phyloP scores from a whole-genome alignment of 1,140 invertebrate genomes.

The Panagrolaimus sp. region DNA sequence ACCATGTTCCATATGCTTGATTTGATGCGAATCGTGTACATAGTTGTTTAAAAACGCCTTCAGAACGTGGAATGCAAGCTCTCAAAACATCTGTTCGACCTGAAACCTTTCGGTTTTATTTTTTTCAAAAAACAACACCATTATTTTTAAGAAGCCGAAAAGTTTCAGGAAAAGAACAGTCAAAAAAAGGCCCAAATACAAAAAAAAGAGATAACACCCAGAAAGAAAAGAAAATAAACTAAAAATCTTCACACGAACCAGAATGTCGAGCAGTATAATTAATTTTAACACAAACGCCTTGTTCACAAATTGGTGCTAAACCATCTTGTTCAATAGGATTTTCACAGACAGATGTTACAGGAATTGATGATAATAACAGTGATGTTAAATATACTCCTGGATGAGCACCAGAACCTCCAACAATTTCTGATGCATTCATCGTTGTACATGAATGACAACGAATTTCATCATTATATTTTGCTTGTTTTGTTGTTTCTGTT shows the following conservation, averaged over 20 bases:
- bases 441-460: slow-evolving; percentile 13
- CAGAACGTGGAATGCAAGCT: slow-evolving; percentile 14
- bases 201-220: slow-evolving; percentile 1
- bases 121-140: background rate
- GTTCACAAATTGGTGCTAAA: slow-evolving; percentile 8
- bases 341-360: slow-evolving; percentile 1
- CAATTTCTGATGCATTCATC: slow-evolving; percentile 16
- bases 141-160: slow-evolving; percentile 2
- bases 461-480: background rate
- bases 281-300: slow-evolving; percentile 18
- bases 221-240: slow-evolving; percentile 4
- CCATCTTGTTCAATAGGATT: slow-evolving; percentile 2
- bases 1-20: slow-evolving; percentile 14
- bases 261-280: slow-evolving; percentile 15
- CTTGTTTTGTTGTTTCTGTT: background rate
- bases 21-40: slow-evolving; percentile 12
- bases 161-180: slow-evolving; percentile 5
- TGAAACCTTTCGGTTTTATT: slow-evolving; percentile 16
- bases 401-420: slow-evolving; percentile 14
- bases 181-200: background rate
- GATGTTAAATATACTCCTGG: slow-evolving; percentile 15
- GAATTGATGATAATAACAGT: slow-evolving; percentile 11
- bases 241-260: slow-evolving; percentile 1
- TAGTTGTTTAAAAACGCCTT: slow-evolving; percentile 13
- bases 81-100: slow-evolving; percentile 9